Evolutionary conservation across 2,797 vertebrate species (phyloP).

Genomic region (Cyclopterus lumpus): DNA sequence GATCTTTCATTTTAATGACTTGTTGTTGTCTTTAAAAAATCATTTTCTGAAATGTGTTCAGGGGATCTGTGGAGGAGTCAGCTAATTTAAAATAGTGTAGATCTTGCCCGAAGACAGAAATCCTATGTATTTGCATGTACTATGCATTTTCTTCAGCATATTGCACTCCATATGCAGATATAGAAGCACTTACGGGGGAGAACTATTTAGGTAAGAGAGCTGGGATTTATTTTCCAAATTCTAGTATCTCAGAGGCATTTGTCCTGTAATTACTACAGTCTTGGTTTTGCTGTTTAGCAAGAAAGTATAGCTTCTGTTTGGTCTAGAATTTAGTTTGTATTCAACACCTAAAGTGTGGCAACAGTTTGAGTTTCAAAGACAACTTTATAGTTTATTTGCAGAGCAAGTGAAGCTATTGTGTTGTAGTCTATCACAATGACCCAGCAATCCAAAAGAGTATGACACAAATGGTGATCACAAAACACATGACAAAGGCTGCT

Average conservation of each 20-base stretch:
- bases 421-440: not conserved
- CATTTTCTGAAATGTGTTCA: constrained; percentile 65
- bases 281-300: constrained; percentile 44
- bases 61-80: constrained; percentile 61
- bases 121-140: constrained; percentile 50
- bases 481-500: constrained; percentile 63
- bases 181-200: constrained; percentile 23
- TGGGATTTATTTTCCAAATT: constrained; percentile 39
- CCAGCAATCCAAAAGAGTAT: not conserved
- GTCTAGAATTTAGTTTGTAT: constrained; percentile 22
- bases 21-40: constrained; percentile 71
- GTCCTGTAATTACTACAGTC: constrained; percentile 37
- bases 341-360: constrained; percentile 1
- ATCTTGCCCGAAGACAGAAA: constrained; percentile 50
- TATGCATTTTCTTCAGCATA: constrained; percentile 30
- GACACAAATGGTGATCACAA: constrained; percentile 50
- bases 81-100: constrained; percentile 59
- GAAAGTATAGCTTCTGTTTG: constrained; percentile 47
- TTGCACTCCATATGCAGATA: constrained; percentile 35
- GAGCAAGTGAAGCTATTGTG: not conserved
- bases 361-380: constrained; percentile 1
- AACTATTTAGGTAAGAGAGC: constrained; percentile 46
- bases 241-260: constrained; percentile 44
- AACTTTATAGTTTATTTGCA: constrained; percentile 7
- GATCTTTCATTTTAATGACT: constrained; percentile 75